phyloP scores from a whole-genome alignment of 2,113 vertebrate genomes.

The Vimba vimba region DNA sequence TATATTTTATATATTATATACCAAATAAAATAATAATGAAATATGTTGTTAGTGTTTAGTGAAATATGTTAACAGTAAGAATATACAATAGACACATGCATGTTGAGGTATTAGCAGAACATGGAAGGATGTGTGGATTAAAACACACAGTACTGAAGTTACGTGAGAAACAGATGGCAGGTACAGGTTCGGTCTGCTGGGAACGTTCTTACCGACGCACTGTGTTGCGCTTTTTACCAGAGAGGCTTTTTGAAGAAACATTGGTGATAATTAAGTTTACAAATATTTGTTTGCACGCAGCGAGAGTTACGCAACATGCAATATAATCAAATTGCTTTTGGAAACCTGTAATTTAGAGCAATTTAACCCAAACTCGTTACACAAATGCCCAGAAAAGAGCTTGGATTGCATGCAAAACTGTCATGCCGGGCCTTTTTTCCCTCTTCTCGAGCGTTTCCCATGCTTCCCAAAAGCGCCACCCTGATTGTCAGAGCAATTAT shows the following conservation, averaged over 20 bases:
- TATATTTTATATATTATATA: neutral
- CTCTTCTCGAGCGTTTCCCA: neutral
- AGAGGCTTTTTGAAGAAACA: conserved; percentile 2
- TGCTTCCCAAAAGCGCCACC: conserved; percentile 28
- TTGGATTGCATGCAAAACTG: conserved; percentile 45
- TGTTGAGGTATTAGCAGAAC: neutral
- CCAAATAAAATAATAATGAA: too few relatives aligned
- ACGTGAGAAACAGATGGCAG: neutral
- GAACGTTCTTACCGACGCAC: neutral
- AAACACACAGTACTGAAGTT: neutral
- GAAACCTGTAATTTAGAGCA: conserved; percentile 66
- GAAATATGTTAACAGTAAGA: neutral
- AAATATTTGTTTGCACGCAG: conserved; percentile 60
- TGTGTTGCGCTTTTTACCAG: neutral
- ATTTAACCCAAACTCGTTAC: conserved; percentile 60
- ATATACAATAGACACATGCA: neutral
- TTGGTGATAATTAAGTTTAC: conserved; percentile 31
- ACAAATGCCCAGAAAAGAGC: conserved; percentile 20
- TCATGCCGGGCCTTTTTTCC: conserved; percentile 35
- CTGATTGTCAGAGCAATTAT: conserved; percentile 60
- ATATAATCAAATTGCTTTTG: conserved; percentile 62
- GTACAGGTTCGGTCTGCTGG: neutral
- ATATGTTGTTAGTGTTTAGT: too few relatives aligned
- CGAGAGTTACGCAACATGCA: conserved; percentile 60
- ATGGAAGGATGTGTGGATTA: neutral